Conservation (phyloP, 2,888 invertebrate genomes). For the Plutella xylostella region DNA sequence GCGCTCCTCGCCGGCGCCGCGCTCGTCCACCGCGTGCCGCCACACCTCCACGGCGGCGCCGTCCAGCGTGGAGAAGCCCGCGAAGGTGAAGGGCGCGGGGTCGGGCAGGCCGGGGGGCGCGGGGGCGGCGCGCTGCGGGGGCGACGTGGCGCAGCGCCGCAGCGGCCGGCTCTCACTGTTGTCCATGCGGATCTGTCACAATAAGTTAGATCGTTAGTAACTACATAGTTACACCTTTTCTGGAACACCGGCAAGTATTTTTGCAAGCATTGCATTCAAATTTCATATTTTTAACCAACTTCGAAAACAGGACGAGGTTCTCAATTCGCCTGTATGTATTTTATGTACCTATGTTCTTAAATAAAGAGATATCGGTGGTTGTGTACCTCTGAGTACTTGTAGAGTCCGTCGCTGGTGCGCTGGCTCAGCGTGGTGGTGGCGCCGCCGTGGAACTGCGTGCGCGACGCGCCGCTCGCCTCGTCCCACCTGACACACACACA, state of each 20-base stretch:
- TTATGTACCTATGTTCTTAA: no score
- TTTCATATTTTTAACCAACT: no score
- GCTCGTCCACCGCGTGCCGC: constrained; percentile 30
- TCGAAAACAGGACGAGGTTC: no score
- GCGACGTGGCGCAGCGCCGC: constrained; percentile 30
- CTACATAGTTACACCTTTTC: neutral
- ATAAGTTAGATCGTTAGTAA: neutral
- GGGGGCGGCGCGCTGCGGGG: constrained; percentile 26
- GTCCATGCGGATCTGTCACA: constrained; percentile 32
- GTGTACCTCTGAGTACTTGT: constrained; percentile 36
- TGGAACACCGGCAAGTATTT: no score
- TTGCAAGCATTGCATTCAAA: no score
- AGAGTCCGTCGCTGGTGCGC: constrained; percentile 25
- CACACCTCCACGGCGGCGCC: constrained; percentile 22
- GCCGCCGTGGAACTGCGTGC: constrained; percentile 42
- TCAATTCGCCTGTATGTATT: no score
- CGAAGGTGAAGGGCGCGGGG: constrained; percentile 33
- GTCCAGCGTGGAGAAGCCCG: constrained; percentile 27
- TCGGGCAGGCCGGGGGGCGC: constrained; percentile 40
- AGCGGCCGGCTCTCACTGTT: constrained; percentile 28
- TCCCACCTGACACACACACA: constrained; percentile 42
- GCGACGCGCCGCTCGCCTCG: constrained; percentile 35
- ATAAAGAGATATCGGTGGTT: no score
- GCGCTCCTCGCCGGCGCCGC: constrained; percentile 40
- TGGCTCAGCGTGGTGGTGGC: constrained; percentile 34